phyloP scores from a whole-genome alignment of 1,140 invertebrate genomes.

The Ips typographus region DNA sequence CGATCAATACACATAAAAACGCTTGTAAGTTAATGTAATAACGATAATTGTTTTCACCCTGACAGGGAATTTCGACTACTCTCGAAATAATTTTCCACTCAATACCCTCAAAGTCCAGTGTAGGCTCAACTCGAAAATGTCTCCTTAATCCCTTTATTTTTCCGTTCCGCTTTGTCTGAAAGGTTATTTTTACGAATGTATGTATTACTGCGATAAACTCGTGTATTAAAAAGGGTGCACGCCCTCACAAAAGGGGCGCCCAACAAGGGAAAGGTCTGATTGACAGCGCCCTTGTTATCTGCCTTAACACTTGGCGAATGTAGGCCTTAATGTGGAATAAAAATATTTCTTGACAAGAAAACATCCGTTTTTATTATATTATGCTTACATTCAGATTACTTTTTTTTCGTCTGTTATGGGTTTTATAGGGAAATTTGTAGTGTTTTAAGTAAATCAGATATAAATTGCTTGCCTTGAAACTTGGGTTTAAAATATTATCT shows the following conservation, averaged over 20 bases:
- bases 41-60: too few species aligned
- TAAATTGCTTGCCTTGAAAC: constrained; percentile 28
- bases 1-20: too few species aligned
- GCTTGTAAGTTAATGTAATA: too few species aligned
- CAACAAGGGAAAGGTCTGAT: background rate
- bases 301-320: constrained; percentile 13
- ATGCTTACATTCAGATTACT: too few species aligned
- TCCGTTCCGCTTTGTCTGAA: constrained; percentile 1
- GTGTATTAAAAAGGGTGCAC: constrained; percentile 9
- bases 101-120: too few species aligned
- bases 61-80: too few species aligned
- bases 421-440: too few species aligned
- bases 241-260: constrained; percentile 9
- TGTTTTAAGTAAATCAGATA: background rate
- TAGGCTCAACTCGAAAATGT: too few species aligned
- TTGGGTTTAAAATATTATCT: constrained; percentile 30
- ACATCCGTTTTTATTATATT: background rate
- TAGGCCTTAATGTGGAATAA: background rate
- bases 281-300: constrained; percentile 14
- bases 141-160: background rate
- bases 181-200: constrained; percentile 7
- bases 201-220: constrained; percentile 11
- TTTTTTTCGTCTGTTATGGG: too few species aligned
- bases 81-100: too few species aligned
- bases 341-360: constrained; percentile 8